Conservation (phyloP, 2,797 vertebrate genomes). For the Tokudaia tokunoshimensis region DNA sequence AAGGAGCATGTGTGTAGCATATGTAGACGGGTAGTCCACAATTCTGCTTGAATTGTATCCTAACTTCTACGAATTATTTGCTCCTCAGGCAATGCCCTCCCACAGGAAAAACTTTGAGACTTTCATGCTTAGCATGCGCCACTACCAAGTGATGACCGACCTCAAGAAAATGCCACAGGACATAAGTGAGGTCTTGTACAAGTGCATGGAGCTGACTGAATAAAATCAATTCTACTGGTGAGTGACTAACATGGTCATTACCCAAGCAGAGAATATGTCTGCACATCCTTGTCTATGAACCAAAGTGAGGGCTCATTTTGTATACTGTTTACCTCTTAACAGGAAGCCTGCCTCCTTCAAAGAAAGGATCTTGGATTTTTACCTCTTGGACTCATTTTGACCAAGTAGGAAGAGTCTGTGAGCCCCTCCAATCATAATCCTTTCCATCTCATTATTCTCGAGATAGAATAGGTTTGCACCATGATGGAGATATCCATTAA, state of each 20-base stretch:
- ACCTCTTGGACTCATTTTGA: not conserved
- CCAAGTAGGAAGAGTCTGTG: not conserved
- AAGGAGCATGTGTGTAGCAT: too few species aligned
- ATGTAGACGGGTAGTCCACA: not conserved
- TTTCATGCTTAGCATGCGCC: constrained; percentile 96
- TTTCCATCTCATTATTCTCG: not conserved
- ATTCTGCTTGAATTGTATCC: fast-evolving
- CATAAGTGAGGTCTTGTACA: constrained; percentile 94
- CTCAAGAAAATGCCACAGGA: constrained; percentile 96
- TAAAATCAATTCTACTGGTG: constrained; percentile 98
- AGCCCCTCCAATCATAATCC: not conserved
- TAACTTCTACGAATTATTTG: not conserved
- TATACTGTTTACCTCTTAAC: not conserved
- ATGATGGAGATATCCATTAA: not conserved
- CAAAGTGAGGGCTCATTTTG: not conserved
- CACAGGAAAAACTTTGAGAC: constrained; percentile 95
- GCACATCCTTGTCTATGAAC: not conserved
- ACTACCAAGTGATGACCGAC: constrained; percentile 97
- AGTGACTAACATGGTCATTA: constrained; percentile 85
- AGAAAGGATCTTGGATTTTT: too few species aligned
- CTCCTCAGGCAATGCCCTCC: constrained; percentile 89
- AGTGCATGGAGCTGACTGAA: constrained; percentile 97
- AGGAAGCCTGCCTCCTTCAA: not conserved
- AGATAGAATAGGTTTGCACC: not conserved
- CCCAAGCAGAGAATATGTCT: not conserved